A percentile compares a stretch with the other conserved stretches of the same genome.
Evolutionary conservation across 2,888 invertebrate genomes (phyloP).

Genomic region (Seira musarum): DNA sequence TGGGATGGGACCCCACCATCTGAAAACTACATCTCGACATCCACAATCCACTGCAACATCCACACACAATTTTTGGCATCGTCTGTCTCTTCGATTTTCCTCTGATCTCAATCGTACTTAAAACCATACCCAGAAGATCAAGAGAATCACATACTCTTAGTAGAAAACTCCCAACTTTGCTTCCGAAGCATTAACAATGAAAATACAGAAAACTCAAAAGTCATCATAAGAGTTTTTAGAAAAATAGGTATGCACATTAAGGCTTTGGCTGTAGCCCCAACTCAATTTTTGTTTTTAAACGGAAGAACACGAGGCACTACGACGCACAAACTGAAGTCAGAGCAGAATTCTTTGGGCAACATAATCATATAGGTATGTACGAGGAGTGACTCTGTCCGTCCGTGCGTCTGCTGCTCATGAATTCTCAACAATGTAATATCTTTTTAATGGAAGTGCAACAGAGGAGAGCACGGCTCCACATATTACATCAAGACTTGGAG

Average conservation of each 20-base stretch:
- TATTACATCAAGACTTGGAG: no score
- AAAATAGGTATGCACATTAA: no score
- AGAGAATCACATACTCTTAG: background rate
- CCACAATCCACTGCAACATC: background rate
- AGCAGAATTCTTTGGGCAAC: no score
- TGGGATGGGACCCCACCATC: background rate
- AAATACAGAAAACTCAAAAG: background rate
- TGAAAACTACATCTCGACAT: background rate
- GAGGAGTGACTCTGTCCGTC: background rate
- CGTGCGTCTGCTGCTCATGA: background rate
- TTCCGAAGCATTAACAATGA: background rate
- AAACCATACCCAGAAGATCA: background rate
- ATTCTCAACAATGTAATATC: constrained; percentile 8
- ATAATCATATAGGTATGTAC: background rate
- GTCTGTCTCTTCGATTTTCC: background rate
- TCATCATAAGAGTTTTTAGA: background rate
- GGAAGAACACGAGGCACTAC: constrained; percentile 1
- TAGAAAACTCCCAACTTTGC: no score
- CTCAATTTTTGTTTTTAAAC: background rate
- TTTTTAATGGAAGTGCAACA: background rate
- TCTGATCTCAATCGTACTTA: background rate
- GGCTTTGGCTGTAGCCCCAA: background rate
- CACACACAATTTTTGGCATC: background rate
- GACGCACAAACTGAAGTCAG: background rate
- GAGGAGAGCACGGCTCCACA: background rate